Conservation (phyloP, 1,140 invertebrate species). For the Trinorchestia longiramus region DNA sequence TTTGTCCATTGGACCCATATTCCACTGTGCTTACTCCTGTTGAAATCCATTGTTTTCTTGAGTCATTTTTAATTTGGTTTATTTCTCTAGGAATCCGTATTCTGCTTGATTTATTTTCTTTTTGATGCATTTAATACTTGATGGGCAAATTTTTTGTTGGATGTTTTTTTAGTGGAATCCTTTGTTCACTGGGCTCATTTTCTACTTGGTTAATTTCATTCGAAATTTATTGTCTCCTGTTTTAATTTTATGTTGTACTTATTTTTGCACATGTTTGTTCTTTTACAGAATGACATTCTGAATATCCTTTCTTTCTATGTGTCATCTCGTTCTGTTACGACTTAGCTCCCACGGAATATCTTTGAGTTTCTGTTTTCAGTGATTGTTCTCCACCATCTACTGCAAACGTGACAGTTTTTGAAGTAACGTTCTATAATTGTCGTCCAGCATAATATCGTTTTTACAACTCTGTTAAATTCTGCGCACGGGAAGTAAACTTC, state of each 20-base stretch:
- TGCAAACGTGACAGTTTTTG: background rate
- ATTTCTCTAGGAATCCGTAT: background rate
- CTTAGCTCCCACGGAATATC: background rate
- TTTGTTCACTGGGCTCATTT: background rate
- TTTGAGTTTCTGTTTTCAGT: background rate
- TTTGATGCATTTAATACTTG: too few species aligned
- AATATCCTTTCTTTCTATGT: background rate
- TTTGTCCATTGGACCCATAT: background rate
- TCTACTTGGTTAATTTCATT: background rate
- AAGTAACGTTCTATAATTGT: background rate
- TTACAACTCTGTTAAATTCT: background rate
- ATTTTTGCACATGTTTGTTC: background rate
- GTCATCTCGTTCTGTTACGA: background rate
- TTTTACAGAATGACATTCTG: background rate
- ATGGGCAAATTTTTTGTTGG: too few species aligned
- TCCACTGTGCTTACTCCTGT: background rate
- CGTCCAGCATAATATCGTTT: background rate
- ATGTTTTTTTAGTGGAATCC: background rate
- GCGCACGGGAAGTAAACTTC: background rate
- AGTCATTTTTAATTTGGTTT: background rate
- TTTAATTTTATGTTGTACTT: background rate
- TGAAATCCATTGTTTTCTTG: background rate
- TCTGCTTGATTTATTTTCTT: background rate
- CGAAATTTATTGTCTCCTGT: background rate
- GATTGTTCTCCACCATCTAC: background rate